phyloP scores from a whole-genome alignment of 1,140 invertebrate species.

The Pantala flavescens region DNA sequence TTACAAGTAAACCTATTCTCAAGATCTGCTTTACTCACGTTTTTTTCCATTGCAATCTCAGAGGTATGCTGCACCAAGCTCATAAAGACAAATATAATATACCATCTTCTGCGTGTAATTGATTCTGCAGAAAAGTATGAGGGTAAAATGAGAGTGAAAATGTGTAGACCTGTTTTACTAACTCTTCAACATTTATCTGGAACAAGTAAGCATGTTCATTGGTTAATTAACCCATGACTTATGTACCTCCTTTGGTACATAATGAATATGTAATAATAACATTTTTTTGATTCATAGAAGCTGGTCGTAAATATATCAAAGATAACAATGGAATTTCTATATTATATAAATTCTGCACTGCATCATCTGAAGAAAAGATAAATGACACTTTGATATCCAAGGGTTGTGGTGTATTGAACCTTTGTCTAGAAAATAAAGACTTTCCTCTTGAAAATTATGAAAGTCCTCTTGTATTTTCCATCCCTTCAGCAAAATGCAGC shows the following conservation, averaged over 20 bases:
- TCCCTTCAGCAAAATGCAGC: slow-evolving; percentile 24
- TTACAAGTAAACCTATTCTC: slow-evolving; percentile 15
- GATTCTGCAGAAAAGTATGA: slow-evolving; percentile 28
- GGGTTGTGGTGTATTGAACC: slow-evolving; percentile 50
- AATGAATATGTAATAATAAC: background rate
- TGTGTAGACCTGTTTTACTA: background rate
- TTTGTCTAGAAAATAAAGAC: slow-evolving; percentile 50
- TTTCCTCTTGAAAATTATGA: slow-evolving; percentile 41
- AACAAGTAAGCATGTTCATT: background rate
- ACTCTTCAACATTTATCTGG: background rate
- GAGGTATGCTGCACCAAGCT: slow-evolving; percentile 50
- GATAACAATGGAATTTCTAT: slow-evolving; percentile 47
- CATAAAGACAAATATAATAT: slow-evolving; percentile 46
- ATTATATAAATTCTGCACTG: slow-evolving; percentile 49
- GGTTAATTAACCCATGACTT: background rate
- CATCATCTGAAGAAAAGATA: slow-evolving; percentile 51
- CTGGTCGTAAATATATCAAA: slow-evolving; percentile 46
- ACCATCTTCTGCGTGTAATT: slow-evolving; percentile 46
- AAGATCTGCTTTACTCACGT: slow-evolving; percentile 15
- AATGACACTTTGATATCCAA: slow-evolving; percentile 50
- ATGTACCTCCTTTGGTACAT: background rate
- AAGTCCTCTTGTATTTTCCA: slow-evolving; percentile 42
- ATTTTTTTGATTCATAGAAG: slow-evolving; percentile 35
- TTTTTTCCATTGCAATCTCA: slow-evolving; percentile 29
- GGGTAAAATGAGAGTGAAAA: background rate